Percentiles rank a stretch among this genome's conserved stretches.
These are phyloP conservation scores for Dunckerocampus dactyliophorus DNA, from an alignment of 2,113 vertebrate species.

Conservation along the genomic window DNA sequence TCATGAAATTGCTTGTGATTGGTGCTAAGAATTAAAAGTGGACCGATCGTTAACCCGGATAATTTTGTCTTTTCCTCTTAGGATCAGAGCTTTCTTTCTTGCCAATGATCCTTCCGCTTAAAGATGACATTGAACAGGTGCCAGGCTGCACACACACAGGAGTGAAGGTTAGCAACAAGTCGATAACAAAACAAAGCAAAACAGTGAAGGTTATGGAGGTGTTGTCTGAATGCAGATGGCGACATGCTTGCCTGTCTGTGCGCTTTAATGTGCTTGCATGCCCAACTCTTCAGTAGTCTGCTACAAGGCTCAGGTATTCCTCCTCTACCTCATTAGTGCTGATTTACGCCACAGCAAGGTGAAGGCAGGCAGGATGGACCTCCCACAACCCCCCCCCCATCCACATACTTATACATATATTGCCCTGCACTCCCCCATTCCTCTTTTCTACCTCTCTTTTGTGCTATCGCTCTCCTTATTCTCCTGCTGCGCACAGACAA, in stretches of 20 bases:
- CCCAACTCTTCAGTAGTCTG: conserved; percentile 40
- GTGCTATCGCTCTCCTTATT: conserved; percentile 79
- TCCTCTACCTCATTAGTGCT: conserved; percentile 85
- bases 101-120: conserved; percentile 31
- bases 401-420: conserved; percentile 19
- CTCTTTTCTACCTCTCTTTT: conserved; percentile 32
- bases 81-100: conserved; percentile 16
- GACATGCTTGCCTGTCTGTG: conserved; percentile 49
- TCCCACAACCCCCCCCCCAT: conserved; percentile 68
- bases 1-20: neutral
- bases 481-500: conserved; percentile 79
- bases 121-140: conserved; percentile 51
- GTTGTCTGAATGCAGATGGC: conserved; percentile 43
- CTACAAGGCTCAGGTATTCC: conserved; percentile 67
- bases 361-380: conserved; percentile 73
- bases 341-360: conserved; percentile 84
- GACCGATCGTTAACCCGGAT: conserved; percentile 28
- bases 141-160: conserved; percentile 33
- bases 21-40: conserved; percentile 2
- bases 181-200: conserved; percentile 58
- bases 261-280: conserved; percentile 30
- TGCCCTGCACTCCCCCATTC: conserved; percentile 33
- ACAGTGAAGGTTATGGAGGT: conserved; percentile 50
- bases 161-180: conserved; percentile 66
- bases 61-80: conserved; percentile 43